Evolutionary conservation across 2,888 invertebrate species (phyloP).

Genomic region (Drosophila macrospina): DNA sequence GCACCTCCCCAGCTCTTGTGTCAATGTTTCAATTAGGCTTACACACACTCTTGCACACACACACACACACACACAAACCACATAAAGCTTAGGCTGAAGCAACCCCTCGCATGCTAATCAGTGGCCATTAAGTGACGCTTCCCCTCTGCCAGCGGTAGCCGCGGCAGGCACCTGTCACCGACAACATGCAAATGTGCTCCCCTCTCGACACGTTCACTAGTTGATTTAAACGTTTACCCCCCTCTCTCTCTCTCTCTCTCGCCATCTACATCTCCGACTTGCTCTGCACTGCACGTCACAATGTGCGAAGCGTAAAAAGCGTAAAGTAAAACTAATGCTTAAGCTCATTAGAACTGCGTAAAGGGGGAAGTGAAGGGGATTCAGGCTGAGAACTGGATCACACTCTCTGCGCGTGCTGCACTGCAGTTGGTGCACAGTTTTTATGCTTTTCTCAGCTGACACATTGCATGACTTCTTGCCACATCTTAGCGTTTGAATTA

Average conservation of each 20-base stretch:
- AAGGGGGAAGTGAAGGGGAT: not conserved
- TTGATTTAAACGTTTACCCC: conserved; percentile 27
- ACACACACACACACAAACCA: conserved; percentile 15
- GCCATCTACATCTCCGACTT: too few relatives aligned
- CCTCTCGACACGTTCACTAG: conserved; percentile 50
- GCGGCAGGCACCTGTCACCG: conserved; percentile 56
- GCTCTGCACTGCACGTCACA: conserved; percentile 23
- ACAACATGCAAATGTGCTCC: conserved; percentile 54
- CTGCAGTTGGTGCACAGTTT: conserved; percentile 21
- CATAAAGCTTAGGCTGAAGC: conserved; percentile 10
- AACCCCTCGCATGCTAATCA: conserved; percentile 66
- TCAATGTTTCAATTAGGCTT: conserved; percentile 65
- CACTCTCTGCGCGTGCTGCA: conserved; percentile 45
- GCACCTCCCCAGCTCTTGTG: conserved; percentile 3
- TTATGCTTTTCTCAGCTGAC: conserved; percentile 2
- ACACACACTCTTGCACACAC: conserved; percentile 12
- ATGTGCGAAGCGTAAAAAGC: conserved; percentile 40
- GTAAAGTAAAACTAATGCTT: conserved; percentile 44
- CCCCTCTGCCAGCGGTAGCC: conserved; percentile 25
- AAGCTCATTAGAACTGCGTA: conserved; percentile 46
- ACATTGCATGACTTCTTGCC: conserved; percentile 31
- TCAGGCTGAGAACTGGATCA: conserved; percentile 21
- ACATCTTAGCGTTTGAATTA: conserved; percentile 31
- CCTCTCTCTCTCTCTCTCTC: not conserved
- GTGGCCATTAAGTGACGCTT: conserved; percentile 64